Percentiles rank a stretch among this genome's conserved stretches.
Conservation (phyloP, 2,888 invertebrate genomes). For the Lordiphosa andalusiaca region DNA sequence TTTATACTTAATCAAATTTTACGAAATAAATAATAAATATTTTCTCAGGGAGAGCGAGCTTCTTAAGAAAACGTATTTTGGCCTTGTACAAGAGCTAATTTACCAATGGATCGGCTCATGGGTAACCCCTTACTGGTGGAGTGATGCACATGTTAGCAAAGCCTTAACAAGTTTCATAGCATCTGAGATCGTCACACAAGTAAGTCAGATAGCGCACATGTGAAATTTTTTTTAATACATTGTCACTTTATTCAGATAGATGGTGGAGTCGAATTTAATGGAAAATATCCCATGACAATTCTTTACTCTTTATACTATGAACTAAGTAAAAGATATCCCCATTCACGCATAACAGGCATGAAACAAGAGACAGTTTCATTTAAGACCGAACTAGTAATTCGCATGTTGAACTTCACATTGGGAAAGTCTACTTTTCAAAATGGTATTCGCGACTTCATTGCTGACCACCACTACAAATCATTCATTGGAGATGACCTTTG, state of each 20-base stretch:
- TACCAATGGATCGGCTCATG: slow-evolving; percentile 91
- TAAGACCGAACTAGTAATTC: slow-evolving; percentile 89
- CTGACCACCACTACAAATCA: slow-evolving; percentile 85
- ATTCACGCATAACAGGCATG: slow-evolving; percentile 88
- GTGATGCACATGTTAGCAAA: slow-evolving; percentile 88
- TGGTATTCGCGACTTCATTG: slow-evolving; percentile 86
- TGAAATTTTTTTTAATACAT: not conserved
- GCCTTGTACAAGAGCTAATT: slow-evolving; percentile 86
- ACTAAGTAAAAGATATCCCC: slow-evolving; percentile 89
- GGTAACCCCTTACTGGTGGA: slow-evolving; percentile 89
- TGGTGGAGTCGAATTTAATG: slow-evolving; percentile 87
- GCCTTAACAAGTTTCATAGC: slow-evolving; percentile 89
- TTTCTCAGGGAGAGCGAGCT: slow-evolving; percentile 87
- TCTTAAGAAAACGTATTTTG: slow-evolving; percentile 84
- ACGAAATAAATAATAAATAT: not conserved
- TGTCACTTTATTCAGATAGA: slow-evolving; percentile 82
- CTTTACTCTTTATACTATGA: slow-evolving; percentile 90
- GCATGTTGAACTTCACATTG: slow-evolving; percentile 94
- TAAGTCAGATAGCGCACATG: slow-evolving; percentile 62
- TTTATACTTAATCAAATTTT: not conserved
- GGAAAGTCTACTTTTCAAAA: slow-evolving; percentile 88
- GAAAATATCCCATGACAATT: slow-evolving; percentile 90
- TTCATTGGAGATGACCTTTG: slow-evolving; percentile 91
- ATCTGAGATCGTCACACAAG: slow-evolving; percentile 86
- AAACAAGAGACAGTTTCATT: slow-evolving; percentile 87